Base-by-base conservation (phyloP, 2,797 vertebrate species). In the Gymnodraco acuticeps region DNA sequence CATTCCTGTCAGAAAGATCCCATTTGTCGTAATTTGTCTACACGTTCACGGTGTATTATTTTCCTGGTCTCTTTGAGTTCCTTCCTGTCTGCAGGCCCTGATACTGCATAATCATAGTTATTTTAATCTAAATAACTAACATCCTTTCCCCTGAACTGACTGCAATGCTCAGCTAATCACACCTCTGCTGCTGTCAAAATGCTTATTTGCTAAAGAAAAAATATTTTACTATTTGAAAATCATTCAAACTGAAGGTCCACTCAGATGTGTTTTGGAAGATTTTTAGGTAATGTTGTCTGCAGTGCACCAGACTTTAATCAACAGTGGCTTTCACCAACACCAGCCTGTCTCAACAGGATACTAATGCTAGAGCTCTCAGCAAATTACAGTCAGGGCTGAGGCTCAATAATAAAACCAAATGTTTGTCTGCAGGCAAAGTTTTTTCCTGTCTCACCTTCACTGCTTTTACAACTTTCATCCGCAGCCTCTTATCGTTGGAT, bases 381-480 rank as follows among this genome's bases (percentile, higher is more conserved):
- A 92, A 93, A 94, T 94, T 93, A 93, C 89, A 93, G 92, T 85
- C 88, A 90, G 70, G 70, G 84, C 86, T 66, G 78, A 71, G 80
- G 80, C 75, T 80, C 80, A 81, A 88, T 88, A 91, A 90, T 93
- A 94, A 93, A 92, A 87, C 60, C 78, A 45, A 89, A 86, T 86
- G 88, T 90, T 91, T 91, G 89, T 91, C 93, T 92, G 84, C 84
- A 85, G 91, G 90, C 91, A 16, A 42, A 85, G 80, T 78, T 69
- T 93, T 91, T 94, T 92, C 87, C 90, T 86, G 87, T 84, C 87
- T 80, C 83, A 71, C 87, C 80, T 81, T 64, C 71, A 61, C 60
- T 75, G 62, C 82, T 69, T 20, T 90, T 75, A 73, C 79, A 85
- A 70, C 81, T 88, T 89, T 88, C 78, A 87, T 88, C 84, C 41